Evolutionary conservation across 2,797 vertebrate species (phyloP), one percentile per base, ranked within the genome.

Genomic region (Anolis apletophallus): DNA sequence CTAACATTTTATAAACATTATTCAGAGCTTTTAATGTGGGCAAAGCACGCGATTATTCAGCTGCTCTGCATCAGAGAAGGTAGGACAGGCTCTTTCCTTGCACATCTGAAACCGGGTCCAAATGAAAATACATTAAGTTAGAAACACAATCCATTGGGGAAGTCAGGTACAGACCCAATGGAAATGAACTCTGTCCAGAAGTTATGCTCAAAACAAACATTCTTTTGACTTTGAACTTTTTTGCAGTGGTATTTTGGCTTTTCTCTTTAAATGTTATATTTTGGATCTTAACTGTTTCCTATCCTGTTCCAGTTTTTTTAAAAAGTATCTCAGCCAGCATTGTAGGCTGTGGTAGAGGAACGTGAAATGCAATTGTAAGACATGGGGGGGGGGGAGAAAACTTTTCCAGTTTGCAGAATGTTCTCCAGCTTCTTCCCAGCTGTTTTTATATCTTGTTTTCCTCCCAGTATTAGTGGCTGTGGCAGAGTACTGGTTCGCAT

Each of bases 1-100:
- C 96, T 95, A 97, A 97, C 96, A 97, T 97, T 97, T 97, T 95
- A 96, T 95, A 97, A 97, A 97, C 95, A 96, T 96, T 96, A 97
- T 96, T 96, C 95, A 96, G 95, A 94, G 95, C 95, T 97, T 96
- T 96, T 96, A 96, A 96, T 95, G 96, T 96, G 96, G 96, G 95
- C 95, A 95, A 95, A 96, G 95, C 90, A 92, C 94, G 95, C 95
- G 95, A 96, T 95, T 95, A 96, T 95, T 95, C 94, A 90, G 92
- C 94, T 94, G 95, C 93, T 92, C 87, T 92, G 91, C 90, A 90
- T 93, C 93, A 86, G 83, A 88, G 92, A 93, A 95, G 92, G 87
- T 91, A 93, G 94, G 94, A 93, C 76, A 68, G 88, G 86, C 88
- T 3, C 79, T 80, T 69, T 77, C 55, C 36, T 3, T 1, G 1